These are phyloP conservation scores for Campoletis sonorensis DNA, from an alignment of 1,140 invertebrate genomes.

Conservation along the genomic window DNA sequence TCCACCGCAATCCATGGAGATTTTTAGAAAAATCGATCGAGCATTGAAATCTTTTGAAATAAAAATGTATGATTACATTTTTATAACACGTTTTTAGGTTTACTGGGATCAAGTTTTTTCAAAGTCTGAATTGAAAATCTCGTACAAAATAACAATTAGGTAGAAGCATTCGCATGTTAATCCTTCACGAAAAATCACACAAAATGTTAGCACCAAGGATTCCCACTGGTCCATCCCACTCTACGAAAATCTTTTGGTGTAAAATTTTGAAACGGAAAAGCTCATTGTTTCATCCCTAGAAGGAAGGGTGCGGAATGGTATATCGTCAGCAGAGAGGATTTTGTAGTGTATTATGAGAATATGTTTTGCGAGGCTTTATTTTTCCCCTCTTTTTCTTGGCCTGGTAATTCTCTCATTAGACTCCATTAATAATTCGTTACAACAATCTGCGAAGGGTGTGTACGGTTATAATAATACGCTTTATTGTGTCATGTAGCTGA, in stretches of 20 bases:
- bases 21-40: no score
- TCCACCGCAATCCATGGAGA: no score
- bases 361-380: slow-evolving; percentile 24
- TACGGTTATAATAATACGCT: background rate
- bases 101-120: background rate
- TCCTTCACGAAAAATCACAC: background rate
- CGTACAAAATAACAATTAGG: background rate
- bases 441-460: slow-evolving; percentile 30
- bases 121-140: background rate
- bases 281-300: slow-evolving; percentile 13
- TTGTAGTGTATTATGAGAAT: slow-evolving; percentile 4
- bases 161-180: background rate
- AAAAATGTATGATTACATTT: no score
- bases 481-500: background rate
- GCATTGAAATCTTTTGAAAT: no score
- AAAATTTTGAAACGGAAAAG: slow-evolving; percentile 28
- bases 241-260: background rate
- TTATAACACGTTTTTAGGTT: background rate
- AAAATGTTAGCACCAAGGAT: background rate
- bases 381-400: background rate
- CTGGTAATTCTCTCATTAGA: slow-evolving; percentile 31
- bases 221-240: background rate
- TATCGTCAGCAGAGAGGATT: background rate
- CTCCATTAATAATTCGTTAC: slow-evolving; percentile 40
- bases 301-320: slow-evolving; percentile 3